Evolutionary conservation across 2,888 invertebrate species (phyloP), one percentile per base, ranked within the genome.

Genomic region (Deilephila elpenor): DNA sequence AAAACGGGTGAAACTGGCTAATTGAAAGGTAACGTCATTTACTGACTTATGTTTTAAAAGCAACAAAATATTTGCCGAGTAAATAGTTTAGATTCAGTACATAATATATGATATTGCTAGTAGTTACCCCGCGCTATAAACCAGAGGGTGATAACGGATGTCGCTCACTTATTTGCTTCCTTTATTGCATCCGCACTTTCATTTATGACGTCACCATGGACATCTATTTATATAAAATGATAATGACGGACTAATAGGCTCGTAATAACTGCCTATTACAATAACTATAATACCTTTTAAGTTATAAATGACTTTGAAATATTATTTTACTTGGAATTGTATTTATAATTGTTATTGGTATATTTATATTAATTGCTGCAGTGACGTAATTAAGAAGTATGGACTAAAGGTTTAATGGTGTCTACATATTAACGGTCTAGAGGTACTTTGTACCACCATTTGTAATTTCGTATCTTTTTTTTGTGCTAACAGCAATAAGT

Each of bases 101-200:
- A 25, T 14, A 20, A 19, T 37, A 3, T 44, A 44, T 14, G 14
- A n/a, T n/a, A 64, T 25, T 19, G 19, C 14, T 37, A 25, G 64
- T 61, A 37, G 56, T 62, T 51, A 56, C 37, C 60, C 56, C 32
- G 5, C 51, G 51, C 20, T n/a, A 25, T 73, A 73, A 34, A 37
- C 53, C 34, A 53, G 25, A 56, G 32, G 71, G 75, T 74, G 76
- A 79, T 73, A 73, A 72, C 78, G 82, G 82, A 82, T 78, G 79
- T 77, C 77, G 77, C 74, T 29, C 71, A 79, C 78, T 82, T 78
- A 71, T 77, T 75, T 72, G 73, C 80, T 77, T 84, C 83, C 82
- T 34, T 79, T 71, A 75, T 73, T 74, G 75, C 74, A 74, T 76
- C 78, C 76, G 76, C 73, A 53, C 75, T 73, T 70, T 67, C 67